These are phyloP conservation scores for Sebastes iracundus DNA, from an alignment of 2,797 vertebrate species.

Conservation along the genomic window DNA sequence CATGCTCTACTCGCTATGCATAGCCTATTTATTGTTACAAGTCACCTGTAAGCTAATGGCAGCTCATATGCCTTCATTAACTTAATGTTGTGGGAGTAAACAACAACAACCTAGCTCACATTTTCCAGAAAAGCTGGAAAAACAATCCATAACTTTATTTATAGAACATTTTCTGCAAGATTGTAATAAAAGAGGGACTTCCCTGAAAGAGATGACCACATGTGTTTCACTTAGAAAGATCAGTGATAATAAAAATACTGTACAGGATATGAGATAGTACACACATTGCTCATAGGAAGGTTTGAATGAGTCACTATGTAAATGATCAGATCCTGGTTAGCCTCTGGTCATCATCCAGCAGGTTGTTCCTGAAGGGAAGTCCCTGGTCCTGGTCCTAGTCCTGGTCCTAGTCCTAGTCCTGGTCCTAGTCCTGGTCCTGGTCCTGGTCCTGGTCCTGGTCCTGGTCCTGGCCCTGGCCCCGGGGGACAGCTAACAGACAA, in stretches of 20 bases:
- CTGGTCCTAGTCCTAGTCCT: neutral
- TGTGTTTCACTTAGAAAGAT: neutral
- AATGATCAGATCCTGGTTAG: neutral
- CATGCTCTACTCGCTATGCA: neutral
- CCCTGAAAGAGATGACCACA: neutral
- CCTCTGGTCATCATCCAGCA: neutral
- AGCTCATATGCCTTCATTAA: no score
- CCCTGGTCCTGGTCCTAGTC: neutral
- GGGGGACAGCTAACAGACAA: neutral
- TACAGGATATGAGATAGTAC: neutral
- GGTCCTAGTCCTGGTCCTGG: neutral
- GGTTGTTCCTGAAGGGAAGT: neutral
- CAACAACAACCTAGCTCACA: neutral
- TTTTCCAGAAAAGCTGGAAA: neutral
- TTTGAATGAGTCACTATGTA: neutral
- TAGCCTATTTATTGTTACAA: neutral
- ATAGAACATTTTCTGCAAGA: no score
- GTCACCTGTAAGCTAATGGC: neutral
- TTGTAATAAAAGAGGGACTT: neutral
- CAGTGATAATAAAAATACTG: neutral
- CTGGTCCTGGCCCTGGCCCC: neutral
- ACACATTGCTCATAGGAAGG: no score
- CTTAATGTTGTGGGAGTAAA: neutral
- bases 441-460: neutral
- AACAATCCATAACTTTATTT: neutral